Percentiles rank a stretch among this genome's conserved stretches.
These are phyloP conservation scores for Callithrix jacchus DNA, from an alignment of 2,113 vertebrate genomes.

Conservation along the genomic window DNA sequence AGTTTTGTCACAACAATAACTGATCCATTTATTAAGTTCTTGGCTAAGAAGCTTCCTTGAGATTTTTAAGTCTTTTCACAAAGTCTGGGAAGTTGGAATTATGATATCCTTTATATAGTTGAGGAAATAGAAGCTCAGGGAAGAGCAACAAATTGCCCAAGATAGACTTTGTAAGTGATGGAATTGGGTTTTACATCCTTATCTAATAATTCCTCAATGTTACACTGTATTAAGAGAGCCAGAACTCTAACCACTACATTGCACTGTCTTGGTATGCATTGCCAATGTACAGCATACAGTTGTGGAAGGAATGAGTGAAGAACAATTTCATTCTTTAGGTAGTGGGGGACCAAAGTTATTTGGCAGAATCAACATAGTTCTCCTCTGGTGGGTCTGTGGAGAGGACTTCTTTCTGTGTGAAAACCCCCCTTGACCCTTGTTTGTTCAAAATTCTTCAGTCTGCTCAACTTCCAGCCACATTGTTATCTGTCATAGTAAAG, in stretches of 20 bases:
- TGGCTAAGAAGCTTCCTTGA: background rate
- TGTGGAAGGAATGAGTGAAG: background rate
- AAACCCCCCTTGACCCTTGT: background rate
- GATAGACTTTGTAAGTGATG: background rate
- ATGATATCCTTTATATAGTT: background rate
- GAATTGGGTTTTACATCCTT: background rate
- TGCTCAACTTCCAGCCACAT: background rate
- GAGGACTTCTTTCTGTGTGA: background rate
- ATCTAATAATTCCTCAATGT: background rate
- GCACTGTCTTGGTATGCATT: fast-evolving
- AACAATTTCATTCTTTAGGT: background rate
- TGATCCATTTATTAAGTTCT: background rate
- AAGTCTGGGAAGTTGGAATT: background rate
- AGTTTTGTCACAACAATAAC: background rate
- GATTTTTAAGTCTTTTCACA: background rate
- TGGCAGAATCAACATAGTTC: background rate
- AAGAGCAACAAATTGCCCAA: background rate
- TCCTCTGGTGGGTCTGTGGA: background rate
- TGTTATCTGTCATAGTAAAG: background rate
- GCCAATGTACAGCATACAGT: fast-evolving
- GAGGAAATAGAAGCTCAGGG: background rate
- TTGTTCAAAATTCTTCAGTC: background rate
- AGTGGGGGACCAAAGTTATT: background rate
- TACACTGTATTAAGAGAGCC: background rate
- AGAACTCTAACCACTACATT: fast-evolving